Evolutionary conservation across 1,140 invertebrate genomes (phyloP), one percentile per base, ranked within the genome.

Genomic region (Drosophila leontia): DNA sequence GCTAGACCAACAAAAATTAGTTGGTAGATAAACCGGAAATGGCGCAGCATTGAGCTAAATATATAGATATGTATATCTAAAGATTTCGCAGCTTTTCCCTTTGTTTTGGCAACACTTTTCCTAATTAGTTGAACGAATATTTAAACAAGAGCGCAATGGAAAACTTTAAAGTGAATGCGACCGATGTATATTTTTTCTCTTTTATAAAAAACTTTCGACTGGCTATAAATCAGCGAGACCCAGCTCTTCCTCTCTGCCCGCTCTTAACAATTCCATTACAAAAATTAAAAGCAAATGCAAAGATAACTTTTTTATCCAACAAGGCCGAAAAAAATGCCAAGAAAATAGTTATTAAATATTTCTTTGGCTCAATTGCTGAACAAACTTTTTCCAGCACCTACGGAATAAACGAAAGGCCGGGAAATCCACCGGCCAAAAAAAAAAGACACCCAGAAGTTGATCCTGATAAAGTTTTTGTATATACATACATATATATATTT

Each of bases 331-430:
- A 68, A 68, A 47, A 48, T 26, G 39, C 55, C 44, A 65, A 42
- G 42, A 78, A 84, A 90, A 90, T 90, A 85, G 78, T 88, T 90
- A 88, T 88, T 90, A 90, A 90, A 90, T 85, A 90, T 72, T 88
- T 90, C 81, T 75, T 85, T 90, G 45, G 70, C 81, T 81, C 75
- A 81, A 90, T 88, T 78, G 78, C 78, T 72, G 45, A 64, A 71
- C 61, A 71, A 85, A 88, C 81, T 88, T 87, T 59, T 63, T 6
- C 57, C 58, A 79, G 84, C 83, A 87, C 80, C 84, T 87, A 80
- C 60, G 77, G 4, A 74, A 75, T 71, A 67, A 57, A 63, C 45
- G 51, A 26, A 70, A 55, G 44, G 23, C 56, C 45, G 58, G 19
- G 7, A 55, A 76, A 56, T 61, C 41, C 37, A 50, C 19, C 15